Evolutionary conservation across 2,888 invertebrate species (phyloP).

Genomic region (Drosophila histrio): DNA sequence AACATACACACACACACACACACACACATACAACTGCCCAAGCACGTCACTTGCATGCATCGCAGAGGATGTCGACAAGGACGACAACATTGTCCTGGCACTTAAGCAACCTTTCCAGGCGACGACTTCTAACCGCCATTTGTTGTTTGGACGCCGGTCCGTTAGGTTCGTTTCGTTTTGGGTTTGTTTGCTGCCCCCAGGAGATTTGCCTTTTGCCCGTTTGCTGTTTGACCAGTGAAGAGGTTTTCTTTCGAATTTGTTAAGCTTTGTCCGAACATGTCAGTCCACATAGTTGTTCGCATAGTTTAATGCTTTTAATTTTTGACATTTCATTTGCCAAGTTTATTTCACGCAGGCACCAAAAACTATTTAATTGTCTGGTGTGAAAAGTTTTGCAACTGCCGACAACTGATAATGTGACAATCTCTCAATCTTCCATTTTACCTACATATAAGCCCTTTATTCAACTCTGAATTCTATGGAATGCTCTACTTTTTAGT

Average conservation of each 20-base stretch:
- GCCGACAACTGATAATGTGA: conserved; percentile 23
- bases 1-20: conserved; percentile 17
- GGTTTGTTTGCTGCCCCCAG: conserved; percentile 55
- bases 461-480: background rate
- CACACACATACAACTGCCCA: conserved; percentile 7
- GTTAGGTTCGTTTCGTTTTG: conserved; percentile 50
- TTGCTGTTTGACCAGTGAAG: conserved; percentile 55
- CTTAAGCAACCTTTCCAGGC: conserved; percentile 51
- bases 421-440: background rate
- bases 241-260: conserved; percentile 48
- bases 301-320: conserved; percentile 71
- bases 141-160: conserved; percentile 71
- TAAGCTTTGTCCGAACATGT: conserved; percentile 27
- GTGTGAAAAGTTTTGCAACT: conserved; percentile 37
- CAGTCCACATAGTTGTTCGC: conserved; percentile 39
- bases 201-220: conserved; percentile 53
- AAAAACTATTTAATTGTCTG: conserved; percentile 40
- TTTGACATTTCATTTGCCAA: conserved; percentile 62
- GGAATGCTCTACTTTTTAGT: conserved; percentile 5
- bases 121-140: conserved; percentile 59
- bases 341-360: conserved; percentile 28
- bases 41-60: conserved; percentile 62
- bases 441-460: no score
- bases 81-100: conserved; percentile 54
- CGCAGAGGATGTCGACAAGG: conserved; percentile 46